These are phyloP conservation scores for Papilio protenor DNA, from an alignment of 2,888 invertebrate genomes.

Conservation along the genomic window DNA sequence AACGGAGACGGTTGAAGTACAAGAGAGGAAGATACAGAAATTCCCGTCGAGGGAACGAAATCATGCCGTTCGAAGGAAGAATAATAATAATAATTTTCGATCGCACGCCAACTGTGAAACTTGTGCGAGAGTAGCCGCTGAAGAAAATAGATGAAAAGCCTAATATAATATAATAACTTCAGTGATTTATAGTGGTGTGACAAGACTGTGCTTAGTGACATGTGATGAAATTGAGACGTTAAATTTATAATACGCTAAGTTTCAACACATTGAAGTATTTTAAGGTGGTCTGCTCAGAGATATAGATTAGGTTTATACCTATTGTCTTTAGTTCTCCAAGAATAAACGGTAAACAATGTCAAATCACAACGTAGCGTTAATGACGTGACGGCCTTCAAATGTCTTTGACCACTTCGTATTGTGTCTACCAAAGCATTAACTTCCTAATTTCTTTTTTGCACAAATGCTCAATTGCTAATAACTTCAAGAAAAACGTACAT, in stretches of 20 bases:
- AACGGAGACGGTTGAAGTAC: slow-evolving; percentile 57
- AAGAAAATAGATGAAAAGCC: slow-evolving; percentile 59
- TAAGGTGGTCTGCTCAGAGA: background rate
- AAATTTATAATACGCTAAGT: background rate
- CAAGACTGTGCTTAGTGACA: slow-evolving; percentile 30
- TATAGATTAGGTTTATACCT: background rate
- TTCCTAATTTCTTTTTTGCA: background rate
- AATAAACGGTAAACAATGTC: slow-evolving; percentile 1
- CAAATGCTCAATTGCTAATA: background rate
- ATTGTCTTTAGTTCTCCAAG: background rate
- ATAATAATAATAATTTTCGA: slow-evolving; percentile 71
- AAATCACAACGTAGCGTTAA: slow-evolving; percentile 22
- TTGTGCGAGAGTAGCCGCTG: slow-evolving; percentile 71
- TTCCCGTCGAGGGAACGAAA: slow-evolving; percentile 88
- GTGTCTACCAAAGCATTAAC: slow-evolving; percentile 20
- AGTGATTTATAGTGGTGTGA: slow-evolving; percentile 52
- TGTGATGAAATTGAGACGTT: background rate
- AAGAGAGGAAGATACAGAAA: slow-evolving; percentile 78
- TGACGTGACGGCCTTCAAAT: slow-evolving; percentile 25
- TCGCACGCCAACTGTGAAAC: slow-evolving; percentile 74
- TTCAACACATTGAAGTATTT: background rate
- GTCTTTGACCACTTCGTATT: slow-evolving; percentile 18
- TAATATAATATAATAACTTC: background rate
- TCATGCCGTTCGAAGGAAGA: slow-evolving; percentile 86
- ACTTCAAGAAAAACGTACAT: background rate